Evolutionary conservation across 2,888 invertebrate species (phyloP), one percentile per base, ranked within the genome.

Genomic region (Auanema sp.): DNA sequence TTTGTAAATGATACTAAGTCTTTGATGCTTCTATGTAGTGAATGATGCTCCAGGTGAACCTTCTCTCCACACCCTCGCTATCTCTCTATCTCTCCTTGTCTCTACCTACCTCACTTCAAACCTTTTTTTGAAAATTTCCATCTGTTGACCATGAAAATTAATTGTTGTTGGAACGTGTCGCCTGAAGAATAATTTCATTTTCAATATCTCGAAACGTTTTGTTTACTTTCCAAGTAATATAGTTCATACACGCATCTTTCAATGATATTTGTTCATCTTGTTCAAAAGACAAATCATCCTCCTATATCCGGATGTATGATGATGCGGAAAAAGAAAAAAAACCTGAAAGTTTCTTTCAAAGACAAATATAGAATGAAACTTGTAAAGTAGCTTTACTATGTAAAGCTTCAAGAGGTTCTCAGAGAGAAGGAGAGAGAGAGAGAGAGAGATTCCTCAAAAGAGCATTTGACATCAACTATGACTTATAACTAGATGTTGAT

Each of bases 121-220:
- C 42, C 55, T 49, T 41, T 24, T 10, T 49, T 49, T n/a, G 33
- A n/a, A 40, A 33, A 40, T n/a, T 52, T 47, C 53, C 41, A 41
- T 64, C 49, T 53, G 21, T 10, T 47, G 16, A 18, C 47, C 21
- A 16, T 21, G 47, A 47, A 47, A 43, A 18, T 18, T 47, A 47
- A 16, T 18, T 47, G 16, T 16, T 44, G 41, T 24, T 49, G 58
- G 59, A 60, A 53, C 59, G 59, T 60, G 59, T 60, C 59, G 33
- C 33, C 33, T 33, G 33, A 33, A 33, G 33, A 33, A 33, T n/a
- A 33, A 33, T 8, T 33, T 33, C 33, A 33, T 33, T 33, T 33
- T 33, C 33, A 33, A 33, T 33, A 33, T 33, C 33, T 33, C 33
- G 33, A 33, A 33, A 33, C 33, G n/a, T 33, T 8, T 33, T 33